A percentile compares a stretch with the other conserved stretches of the same genome.
These are phyloP conservation scores for Lithophane leautieri DNA, from an alignment of 2,888 invertebrate genomes.

Conservation along the genomic window DNA sequence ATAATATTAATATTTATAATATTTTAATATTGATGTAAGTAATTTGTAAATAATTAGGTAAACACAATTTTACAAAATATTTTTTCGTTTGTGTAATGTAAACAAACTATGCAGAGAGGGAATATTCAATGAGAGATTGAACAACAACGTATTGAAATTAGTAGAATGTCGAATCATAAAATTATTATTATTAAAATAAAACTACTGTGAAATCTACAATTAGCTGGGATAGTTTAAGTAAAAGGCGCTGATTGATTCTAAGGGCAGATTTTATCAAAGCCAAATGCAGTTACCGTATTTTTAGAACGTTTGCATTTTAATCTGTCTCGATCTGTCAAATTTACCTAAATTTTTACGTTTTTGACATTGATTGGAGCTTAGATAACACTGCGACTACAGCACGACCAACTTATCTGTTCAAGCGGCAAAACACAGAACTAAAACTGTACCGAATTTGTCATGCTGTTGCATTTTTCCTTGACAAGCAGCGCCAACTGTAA, in stretches of 20 bases:
- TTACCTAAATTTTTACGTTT: neutral
- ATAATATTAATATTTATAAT: neutral
- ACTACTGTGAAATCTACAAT: neutral
- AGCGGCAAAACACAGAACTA: no score
- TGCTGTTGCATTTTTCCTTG: no score
- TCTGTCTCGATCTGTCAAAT: neutral
- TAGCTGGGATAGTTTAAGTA: neutral
- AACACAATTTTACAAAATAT: constrained; percentile 9
- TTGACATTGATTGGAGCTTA: neutral
- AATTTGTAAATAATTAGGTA: constrained; percentile 26
- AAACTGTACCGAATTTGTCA: no score
- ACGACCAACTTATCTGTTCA: no score
- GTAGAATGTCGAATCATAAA: neutral
- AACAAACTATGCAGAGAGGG: neutral
- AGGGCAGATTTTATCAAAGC: no score
- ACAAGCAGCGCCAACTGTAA: no score
- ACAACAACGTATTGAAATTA: neutral
- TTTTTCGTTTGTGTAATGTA: neutral
- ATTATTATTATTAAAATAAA: neutral
- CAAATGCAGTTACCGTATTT: neutral
- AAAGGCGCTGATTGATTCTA: no score
- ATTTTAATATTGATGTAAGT: neutral
- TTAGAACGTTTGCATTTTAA: neutral
- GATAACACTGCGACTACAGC: neutral
- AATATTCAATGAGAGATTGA: neutral